These are phyloP conservation scores for Drosophila borborema DNA, from an alignment of 2,888 invertebrate genomes.

Conservation along the genomic window DNA sequence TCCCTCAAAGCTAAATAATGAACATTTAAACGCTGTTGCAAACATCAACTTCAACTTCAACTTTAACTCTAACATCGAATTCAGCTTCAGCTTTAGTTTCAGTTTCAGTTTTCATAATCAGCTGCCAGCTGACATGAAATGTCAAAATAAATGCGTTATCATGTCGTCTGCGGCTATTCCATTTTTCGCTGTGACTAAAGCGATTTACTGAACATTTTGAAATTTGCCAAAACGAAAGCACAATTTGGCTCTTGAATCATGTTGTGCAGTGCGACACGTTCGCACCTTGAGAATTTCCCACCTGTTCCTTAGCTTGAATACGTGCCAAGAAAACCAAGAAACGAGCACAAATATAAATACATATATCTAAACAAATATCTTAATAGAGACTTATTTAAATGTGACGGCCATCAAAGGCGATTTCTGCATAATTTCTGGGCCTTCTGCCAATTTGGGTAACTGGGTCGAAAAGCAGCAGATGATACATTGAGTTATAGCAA, in stretches of 20 bases:
- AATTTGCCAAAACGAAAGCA: constrained; percentile 26
- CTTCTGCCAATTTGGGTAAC: constrained; percentile 33
- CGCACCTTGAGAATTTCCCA: constrained; percentile 61
- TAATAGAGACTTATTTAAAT: constrained; percentile 19
- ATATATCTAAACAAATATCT: constrained; percentile 7
- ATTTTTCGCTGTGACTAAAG: constrained; percentile 47
- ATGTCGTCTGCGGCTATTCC: constrained; percentile 18
- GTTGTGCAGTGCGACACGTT: constrained; percentile 39
- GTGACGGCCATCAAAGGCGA: constrained; percentile 28
- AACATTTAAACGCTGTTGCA: constrained; percentile 60
- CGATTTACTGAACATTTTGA: constrained; percentile 51
- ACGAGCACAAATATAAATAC: not conserved
- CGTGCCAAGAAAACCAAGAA: constrained; percentile 66
- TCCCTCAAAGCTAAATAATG: constrained; percentile 59
- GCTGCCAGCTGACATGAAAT: constrained; percentile 41
- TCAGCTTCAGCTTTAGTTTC: not conserved
- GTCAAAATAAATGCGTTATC: constrained; percentile 44
- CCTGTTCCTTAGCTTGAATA: constrained; percentile 40
- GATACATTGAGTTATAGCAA: constrained; percentile 30
- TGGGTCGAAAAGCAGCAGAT: constrained; percentile 40
- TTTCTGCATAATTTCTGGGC: constrained; percentile 65
- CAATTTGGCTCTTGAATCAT: constrained; percentile 6
- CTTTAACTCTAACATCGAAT: constrained; percentile 11
- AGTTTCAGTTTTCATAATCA: constrained; percentile 56
- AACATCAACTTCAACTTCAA: constrained; percentile 19